Base-by-base conservation (phyloP, 2,113 vertebrate genomes). In the Pipra filicauda region DNA sequence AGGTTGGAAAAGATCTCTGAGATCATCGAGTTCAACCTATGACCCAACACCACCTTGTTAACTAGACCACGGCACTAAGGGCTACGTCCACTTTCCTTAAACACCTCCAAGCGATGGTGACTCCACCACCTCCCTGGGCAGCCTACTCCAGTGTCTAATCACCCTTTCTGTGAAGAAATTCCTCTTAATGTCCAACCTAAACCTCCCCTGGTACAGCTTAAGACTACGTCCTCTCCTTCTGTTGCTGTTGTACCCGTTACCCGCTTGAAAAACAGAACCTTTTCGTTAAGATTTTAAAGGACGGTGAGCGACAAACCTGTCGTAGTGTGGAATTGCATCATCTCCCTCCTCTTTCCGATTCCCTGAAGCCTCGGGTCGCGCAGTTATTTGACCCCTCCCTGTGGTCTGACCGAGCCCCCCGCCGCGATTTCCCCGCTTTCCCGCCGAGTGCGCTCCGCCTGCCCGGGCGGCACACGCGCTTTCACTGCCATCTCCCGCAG, bases 301-400 rank as follows among this genome's bases (percentile, higher is more conserved):
- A 10, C 39, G 12, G 30, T 7, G 5, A 48, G 15, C 28, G 41
- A 7, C 19, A 27, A 27, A 1, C 2, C 12, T 16, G 27, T 6
- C 44, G 21, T 2, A 44, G 8, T 0, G 4, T 2, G 27, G 46
- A 9, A 13, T 14, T 30, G 9, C 83, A 71, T 41, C 66, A 66
- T 2, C 37, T 7, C 33, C 9, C 12, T 3, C 22, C 17, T 20
- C 35, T 13, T 5, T 7, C 37, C 3, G 79, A 12, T 11, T 22
- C 1, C 2, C 15, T 2, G 37, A 13, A 52, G 27, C 71, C 51
- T 18, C 3, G 5, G 24, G 26, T 6, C 28, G 11, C 3, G 28
- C n/a, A 39, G 31, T 8, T 49, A 30, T 17, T 15, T 9, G 49
- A 6, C 20, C 52, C 51, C 61, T 11, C 23, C 24, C 61, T 2